Evolutionary conservation across 1,140 invertebrate species (phyloP).

Genomic region (Plutomurus gul): DNA sequence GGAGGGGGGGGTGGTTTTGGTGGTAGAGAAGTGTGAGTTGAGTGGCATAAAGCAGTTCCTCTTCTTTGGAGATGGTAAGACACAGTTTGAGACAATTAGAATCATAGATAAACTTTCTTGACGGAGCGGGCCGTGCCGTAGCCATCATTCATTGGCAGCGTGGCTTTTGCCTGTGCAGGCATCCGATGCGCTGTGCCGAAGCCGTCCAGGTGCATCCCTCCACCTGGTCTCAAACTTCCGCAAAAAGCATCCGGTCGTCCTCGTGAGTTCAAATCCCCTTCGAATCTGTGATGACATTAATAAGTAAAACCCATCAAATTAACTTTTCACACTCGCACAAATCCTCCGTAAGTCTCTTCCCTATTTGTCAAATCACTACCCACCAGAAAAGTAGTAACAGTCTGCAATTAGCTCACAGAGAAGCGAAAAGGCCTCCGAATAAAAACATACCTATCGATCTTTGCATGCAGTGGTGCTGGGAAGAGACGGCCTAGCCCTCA

Average conservation of each 20-base stretch:
- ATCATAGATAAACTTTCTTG: slow-evolving; percentile 59
- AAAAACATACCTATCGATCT: too few relatives aligned
- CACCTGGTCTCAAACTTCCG: slow-evolving; percentile 50
- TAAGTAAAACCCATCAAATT: slow-evolving; percentile 28
- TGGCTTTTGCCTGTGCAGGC: slow-evolving; percentile 45
- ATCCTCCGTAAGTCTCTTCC: slow-evolving; percentile 9
- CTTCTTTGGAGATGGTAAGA: slow-evolving; percentile 22
- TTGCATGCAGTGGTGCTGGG: too few relatives aligned
- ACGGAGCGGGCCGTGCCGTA: slow-evolving; percentile 58
- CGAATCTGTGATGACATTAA: slow-evolving; percentile 46
- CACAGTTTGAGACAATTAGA: slow-evolving; percentile 37
- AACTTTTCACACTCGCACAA: slow-evolving; percentile 8
- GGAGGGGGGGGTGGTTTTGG: too few relatives aligned
- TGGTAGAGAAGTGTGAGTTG: background rate
- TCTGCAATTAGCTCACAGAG: too few relatives aligned
- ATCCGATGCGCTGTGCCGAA: slow-evolving; percentile 55
- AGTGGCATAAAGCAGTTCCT: background rate
- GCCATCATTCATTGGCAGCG: slow-evolving; percentile 55
- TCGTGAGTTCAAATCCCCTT: slow-evolving; percentile 53
- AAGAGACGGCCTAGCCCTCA: too few relatives aligned
- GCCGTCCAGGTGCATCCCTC: slow-evolving; percentile 54
- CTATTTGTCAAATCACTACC: slow-evolving; percentile 25
- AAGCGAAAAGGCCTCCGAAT: too few relatives aligned
- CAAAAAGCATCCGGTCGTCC: slow-evolving; percentile 52
- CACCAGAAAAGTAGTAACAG: too few relatives aligned